Percentiles rank a stretch among this genome's conserved stretches.
Evolutionary conservation across 2,113 vertebrate genomes (phyloP).

Genomic region (Dicaeum eximium): DNA sequence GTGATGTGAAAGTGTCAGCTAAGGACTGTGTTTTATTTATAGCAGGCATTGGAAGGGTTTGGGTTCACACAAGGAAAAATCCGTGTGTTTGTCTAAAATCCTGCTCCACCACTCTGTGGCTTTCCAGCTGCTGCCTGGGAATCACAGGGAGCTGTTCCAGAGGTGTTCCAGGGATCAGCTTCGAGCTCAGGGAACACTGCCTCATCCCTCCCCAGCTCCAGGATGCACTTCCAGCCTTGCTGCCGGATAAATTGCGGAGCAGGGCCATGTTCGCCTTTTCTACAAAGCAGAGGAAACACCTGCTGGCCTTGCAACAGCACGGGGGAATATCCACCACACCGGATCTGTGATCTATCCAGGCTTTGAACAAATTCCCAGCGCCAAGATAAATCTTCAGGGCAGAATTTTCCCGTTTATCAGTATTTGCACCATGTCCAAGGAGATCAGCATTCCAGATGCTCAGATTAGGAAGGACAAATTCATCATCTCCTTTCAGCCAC

Average conservation of each 20-base stretch:
- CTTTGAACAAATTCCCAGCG: not conserved
- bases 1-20: not conserved
- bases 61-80: not conserved
- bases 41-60: not conserved
- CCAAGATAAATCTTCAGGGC: not conserved
- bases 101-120: not conserved
- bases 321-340: accelerated
- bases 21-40: not conserved
- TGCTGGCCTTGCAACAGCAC: accelerated
- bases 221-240: not conserved
- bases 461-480: not conserved
- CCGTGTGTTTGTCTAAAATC: not conserved
- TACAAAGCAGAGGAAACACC: not conserved
- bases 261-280: accelerated
- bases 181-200: not conserved
- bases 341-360: not conserved
- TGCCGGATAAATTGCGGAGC: not conserved
- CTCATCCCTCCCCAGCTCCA: not conserved
- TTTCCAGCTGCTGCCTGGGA: not conserved
- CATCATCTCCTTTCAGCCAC: not conserved
- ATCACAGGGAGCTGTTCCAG: not conserved
- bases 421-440: accelerated
- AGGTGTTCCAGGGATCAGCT: not conserved
- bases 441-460: not conserved
- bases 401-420: not conserved